A percentile compares a stretch with the other conserved stretches of the same genome.
Evolutionary conservation across 2,888 invertebrate genomes (phyloP).

Genomic region (Drosophila yooni): DNA sequence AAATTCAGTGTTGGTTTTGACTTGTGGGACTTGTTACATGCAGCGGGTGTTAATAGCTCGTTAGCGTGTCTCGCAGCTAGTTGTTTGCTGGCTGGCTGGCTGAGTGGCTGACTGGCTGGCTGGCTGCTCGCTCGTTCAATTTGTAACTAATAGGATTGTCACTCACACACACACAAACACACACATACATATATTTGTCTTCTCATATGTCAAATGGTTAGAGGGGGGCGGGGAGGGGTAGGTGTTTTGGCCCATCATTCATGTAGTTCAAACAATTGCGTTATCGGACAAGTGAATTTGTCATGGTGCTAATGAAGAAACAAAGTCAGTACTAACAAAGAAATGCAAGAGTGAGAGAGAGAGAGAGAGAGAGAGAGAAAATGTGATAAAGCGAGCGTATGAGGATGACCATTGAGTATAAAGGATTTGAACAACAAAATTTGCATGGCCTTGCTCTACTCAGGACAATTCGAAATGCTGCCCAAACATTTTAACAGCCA

Average conservation of each 20-base stretch:
- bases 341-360: slow-evolving; percentile 3
- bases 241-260: slow-evolving; percentile 60
- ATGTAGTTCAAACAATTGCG: slow-evolving; percentile 67
- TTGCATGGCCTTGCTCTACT: slow-evolving; percentile 14
- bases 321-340: slow-evolving; percentile 67
- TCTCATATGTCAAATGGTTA: slow-evolving; percentile 11
- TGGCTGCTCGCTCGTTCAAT: slow-evolving; percentile 52
- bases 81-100: slow-evolving; percentile 23
- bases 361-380: background rate
- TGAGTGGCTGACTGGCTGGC: slow-evolving; percentile 3
- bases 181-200: slow-evolving; percentile 47
- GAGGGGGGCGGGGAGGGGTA: slow-evolving; percentile 24
- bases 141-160: slow-evolving; percentile 75
- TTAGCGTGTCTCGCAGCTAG: slow-evolving; percentile 62
- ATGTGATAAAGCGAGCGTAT: background rate
- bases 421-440: slow-evolving; percentile 15
- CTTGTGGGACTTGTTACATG: slow-evolving; percentile 52
- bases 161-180: slow-evolving; percentile 49
- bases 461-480: slow-evolving; percentile 9
- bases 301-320: slow-evolving; percentile 69
- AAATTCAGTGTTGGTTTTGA: slow-evolving; percentile 24
- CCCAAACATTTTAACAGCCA: slow-evolving; percentile 11
- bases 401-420: slow-evolving; percentile 23
- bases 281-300: slow-evolving; percentile 77
- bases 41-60: slow-evolving; percentile 68